Evolutionary conservation across 2,888 invertebrate species (phyloP), one percentile per base, ranked within the genome.

Genomic region (Sarcophaga rosellei): DNA sequence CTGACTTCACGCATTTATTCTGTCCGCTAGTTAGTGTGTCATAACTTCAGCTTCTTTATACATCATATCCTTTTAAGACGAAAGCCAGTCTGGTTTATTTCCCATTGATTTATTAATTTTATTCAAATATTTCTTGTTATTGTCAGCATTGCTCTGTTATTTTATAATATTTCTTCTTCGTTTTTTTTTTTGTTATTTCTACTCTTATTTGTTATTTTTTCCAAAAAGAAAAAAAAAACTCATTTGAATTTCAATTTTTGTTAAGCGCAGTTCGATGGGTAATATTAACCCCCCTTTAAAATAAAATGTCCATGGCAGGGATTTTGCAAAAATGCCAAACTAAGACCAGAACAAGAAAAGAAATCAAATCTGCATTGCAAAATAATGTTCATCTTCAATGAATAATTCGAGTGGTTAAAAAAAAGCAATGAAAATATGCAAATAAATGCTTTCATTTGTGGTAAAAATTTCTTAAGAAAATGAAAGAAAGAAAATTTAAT

Each of bases 221-320:
- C 8, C 8, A 35, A 35, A 6, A 35, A 35, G 6, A 10, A 35
- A 3, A 47, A 35, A 35, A 10, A 35, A 3, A 47, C 76, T 76
- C 59, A 82, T 82, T 82, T 65, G 70, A 59, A 76, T 76, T 82
- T 82, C 81, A 70, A 72, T 76, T 59, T 65, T 72, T 77, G 59
- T 66, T 65, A 69, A 76, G 25, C 47, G 45, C 45, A 65, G 45
- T 75, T 63, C n/a, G 57, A 25, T 81, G 47, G 61, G 68, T 23
- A 61, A 65, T 35, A 35, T 23, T 65, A 44, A 20, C 35, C 20
- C 20, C 20, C 20, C 20, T 12, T 8, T 47, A 45, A 47, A 61
- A 74, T 6, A 8, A 59, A n/a, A 44, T 23, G 35, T 15, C n/a
- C n/a, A 17, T 21, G n/a, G 11, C 10, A 10, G 23, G n/a, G 25